Evolutionary conservation across 2,888 invertebrate genomes (phyloP).

Genomic region (Ischnura elegans): DNA sequence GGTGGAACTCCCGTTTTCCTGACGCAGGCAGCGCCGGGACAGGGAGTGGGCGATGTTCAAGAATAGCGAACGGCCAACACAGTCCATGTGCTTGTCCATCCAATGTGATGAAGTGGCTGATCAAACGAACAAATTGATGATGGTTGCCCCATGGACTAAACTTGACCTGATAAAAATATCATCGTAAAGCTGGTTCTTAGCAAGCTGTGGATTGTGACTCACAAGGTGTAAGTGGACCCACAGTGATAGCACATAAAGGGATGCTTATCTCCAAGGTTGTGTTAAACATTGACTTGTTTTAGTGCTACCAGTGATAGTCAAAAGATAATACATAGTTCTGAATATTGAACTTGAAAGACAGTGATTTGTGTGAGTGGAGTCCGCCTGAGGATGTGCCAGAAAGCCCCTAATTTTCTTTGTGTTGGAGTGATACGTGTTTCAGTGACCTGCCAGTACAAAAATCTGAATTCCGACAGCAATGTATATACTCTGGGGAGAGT

Average conservation of each 20-base stretch:
- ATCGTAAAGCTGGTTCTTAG: neutral
- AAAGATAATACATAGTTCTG: neutral
- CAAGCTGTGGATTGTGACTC: neutral
- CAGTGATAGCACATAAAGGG: neutral
- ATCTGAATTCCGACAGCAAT: slow-evolving; percentile 9
- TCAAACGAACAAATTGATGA: neutral
- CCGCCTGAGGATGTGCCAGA: neutral
- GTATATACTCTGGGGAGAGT: slow-evolving; percentile 29
- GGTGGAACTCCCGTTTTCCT: slow-evolving; percentile 72
- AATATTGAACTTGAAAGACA: neutral
- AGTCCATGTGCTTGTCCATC: slow-evolving; percentile 28
- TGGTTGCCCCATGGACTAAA: neutral
- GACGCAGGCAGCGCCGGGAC: slow-evolving; percentile 70
- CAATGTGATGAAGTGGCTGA: neutral
- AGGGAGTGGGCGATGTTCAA: slow-evolving; percentile 62
- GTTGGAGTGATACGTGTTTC: neutral
- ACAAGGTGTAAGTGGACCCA: neutral
- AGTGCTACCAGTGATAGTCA: neutral
- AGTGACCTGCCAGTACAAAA: slow-evolving; percentile 64
- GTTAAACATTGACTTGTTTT: neutral
- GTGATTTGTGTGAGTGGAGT: neutral
- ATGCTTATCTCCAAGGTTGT: neutral
- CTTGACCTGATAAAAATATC: neutral
- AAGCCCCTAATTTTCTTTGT: neutral
- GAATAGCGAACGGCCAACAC: slow-evolving; percentile 45